phyloP scores from a whole-genome alignment of 2,113 vertebrate species.

The Machaerirhynchus nigripectus region DNA sequence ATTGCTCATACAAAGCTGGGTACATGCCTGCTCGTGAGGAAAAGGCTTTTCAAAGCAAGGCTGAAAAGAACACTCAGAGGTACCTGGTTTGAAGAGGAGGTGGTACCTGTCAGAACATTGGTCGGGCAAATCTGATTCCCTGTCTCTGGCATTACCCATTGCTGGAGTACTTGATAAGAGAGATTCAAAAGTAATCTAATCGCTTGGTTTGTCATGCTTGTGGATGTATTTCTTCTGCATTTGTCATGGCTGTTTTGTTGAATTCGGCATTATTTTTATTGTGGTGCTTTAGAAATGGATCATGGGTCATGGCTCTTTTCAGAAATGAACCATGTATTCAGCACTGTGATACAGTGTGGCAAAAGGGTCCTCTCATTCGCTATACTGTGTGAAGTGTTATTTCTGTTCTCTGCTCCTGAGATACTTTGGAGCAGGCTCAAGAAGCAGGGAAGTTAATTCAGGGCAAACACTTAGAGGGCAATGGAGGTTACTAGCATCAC shows the following conservation, averaged over 20 bases:
- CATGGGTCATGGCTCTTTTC: not conserved
- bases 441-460: not conserved
- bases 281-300: not conserved
- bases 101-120: not conserved
- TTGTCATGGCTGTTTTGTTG: not conserved
- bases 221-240: not conserved
- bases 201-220: not conserved
- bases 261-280: not conserved
- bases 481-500: not conserved
- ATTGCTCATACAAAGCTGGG: not conserved
- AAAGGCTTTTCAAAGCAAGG: not conserved
- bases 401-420: not conserved
- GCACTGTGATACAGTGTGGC: not conserved
- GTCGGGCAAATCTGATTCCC: rapidly evolving
- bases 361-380: not conserved
- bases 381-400: not conserved
- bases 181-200: not conserved
- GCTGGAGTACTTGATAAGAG: not conserved
- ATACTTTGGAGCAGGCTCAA: not conserved
- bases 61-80: not conserved
- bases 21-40: not conserved
- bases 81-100: not conserved
- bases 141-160: not conserved
- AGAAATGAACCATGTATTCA: not conserved
- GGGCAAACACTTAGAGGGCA: not conserved